Evolutionary conservation across 2,888 invertebrate genomes (phyloP).

Genomic region (Pseudococcus viburni): DNA sequence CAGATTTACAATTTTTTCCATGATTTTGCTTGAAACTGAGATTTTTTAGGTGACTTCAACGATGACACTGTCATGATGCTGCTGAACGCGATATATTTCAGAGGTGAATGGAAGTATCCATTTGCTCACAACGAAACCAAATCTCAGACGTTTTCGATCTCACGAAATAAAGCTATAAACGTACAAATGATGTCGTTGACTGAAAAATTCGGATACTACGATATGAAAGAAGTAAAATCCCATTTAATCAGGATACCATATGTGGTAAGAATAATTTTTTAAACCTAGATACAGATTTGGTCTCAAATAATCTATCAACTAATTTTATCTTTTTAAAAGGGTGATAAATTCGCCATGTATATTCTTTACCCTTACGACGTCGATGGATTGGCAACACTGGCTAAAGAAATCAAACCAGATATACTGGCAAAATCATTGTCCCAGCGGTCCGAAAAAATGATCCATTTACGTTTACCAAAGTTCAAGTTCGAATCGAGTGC

Average conservation of each 20-base stretch:
- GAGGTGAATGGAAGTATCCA: constrained; percentile 82
- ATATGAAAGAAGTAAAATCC: constrained; percentile 77
- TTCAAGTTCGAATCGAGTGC: constrained; percentile 82
- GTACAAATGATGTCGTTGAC: constrained; percentile 80
- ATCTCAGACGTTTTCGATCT: constrained; percentile 71
- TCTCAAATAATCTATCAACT: too few relatives aligned
- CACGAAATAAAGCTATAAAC: constrained; percentile 78
- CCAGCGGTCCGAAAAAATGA: constrained; percentile 75
- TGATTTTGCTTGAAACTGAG: neutral
- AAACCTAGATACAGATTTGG: neutral
- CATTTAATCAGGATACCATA: constrained; percentile 82
- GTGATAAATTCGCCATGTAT: constrained; percentile 82
- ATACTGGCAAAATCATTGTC: constrained; percentile 76
- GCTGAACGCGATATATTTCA: constrained; percentile 85
- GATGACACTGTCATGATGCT: constrained; percentile 77
- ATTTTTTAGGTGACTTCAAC: neutral
- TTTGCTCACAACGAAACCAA: constrained; percentile 76
- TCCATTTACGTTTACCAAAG: constrained; percentile 80
- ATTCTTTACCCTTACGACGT: constrained; percentile 79
- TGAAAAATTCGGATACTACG: constrained; percentile 77
- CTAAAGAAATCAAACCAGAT: constrained; percentile 75
- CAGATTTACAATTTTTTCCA: too few relatives aligned
- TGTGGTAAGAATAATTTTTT: constrained; percentile 73
- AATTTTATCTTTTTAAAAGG: constrained; percentile 72
- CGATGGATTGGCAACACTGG: constrained; percentile 76